These are phyloP conservation scores for Iguana delicatissima DNA, from an alignment of 2,797 vertebrate species.

Conservation along the genomic window DNA sequence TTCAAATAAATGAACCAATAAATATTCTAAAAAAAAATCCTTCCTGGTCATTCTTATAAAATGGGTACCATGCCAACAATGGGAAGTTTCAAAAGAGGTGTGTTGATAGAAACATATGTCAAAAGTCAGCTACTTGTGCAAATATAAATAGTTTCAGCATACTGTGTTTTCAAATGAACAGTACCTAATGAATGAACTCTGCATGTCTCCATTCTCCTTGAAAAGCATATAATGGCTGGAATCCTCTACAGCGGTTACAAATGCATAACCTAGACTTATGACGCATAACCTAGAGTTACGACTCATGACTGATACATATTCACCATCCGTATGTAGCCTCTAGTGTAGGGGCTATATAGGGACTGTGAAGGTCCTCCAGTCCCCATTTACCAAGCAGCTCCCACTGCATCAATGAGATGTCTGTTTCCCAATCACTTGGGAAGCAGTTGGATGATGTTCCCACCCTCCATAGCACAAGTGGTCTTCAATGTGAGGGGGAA, in stretches of 20 bases:
- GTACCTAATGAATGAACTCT: neutral
- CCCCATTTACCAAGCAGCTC: too few species aligned
- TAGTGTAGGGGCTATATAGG: too few species aligned
- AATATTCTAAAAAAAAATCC: neutral
- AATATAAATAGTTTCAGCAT: neutral
- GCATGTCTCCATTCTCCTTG: neutral
- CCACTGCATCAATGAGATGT: too few species aligned
- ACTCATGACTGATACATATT: too few species aligned
- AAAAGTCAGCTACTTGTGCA: neutral
- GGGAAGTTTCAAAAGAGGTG: neutral
- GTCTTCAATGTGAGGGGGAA: too few species aligned
- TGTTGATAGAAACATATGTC: neutral
- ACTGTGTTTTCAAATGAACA: neutral
- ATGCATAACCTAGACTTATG: too few species aligned
- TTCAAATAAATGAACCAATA: neutral
- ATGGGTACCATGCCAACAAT: neutral
- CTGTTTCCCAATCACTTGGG: too few species aligned
- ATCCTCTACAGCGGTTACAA: too few species aligned
- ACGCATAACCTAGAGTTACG: too few species aligned
- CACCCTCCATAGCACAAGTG: too few species aligned
- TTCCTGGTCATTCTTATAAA: neutral
- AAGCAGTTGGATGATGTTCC: too few species aligned
- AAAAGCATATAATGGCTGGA: neutral
- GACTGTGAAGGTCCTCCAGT: neutral
- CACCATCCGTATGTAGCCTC: too few species aligned